Percentiles rank a stretch among this genome's conserved stretches.
Conservation (phyloP, 2,113 vertebrate genomes). For the Oncorhynchus tshawytscha region DNA sequence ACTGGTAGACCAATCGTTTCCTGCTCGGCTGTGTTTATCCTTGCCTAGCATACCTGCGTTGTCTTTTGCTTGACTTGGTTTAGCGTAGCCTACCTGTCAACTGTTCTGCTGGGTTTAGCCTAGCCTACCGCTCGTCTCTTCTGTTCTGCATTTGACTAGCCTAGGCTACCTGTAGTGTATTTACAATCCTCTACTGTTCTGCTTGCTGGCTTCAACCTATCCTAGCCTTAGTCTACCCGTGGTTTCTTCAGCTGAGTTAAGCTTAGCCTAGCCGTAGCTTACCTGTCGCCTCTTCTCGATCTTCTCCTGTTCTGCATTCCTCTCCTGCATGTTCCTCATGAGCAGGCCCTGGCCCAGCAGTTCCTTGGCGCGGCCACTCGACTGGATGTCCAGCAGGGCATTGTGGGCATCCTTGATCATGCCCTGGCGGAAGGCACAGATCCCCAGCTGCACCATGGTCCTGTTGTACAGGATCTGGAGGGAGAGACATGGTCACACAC, state of each 20-base stretch:
- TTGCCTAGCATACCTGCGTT: no score
- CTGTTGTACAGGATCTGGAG: conserved; percentile 89
- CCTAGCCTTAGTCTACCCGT: background rate
- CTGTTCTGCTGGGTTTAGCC: no score
- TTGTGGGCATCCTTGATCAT: conserved; percentile 94
- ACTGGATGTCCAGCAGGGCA: conserved; percentile 89
- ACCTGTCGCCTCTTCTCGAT: conserved; percentile 88
- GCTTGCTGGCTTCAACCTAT: conserved; percentile 35
- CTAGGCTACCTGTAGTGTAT: no score
- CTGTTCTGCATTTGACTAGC: no score
- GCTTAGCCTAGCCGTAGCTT: conserved; percentile 6
- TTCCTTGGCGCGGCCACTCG: conserved; percentile 88
- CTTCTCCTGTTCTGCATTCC: conserved; percentile 92
- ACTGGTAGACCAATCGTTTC: no score
- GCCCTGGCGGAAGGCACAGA: conserved; percentile 91
- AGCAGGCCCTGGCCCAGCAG: conserved; percentile 90
- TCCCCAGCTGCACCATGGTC: conserved; percentile 92
- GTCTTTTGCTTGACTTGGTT: no score
- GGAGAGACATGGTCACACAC: no score
- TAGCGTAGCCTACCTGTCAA: no score
- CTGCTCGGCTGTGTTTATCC: no score
- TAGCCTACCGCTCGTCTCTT: no score
- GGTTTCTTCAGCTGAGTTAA: background rate
- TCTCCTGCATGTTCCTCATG: conserved; percentile 91
- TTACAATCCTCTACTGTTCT: no score